Base-by-base conservation (phyloP, 2,797 vertebrate genomes). In the Graptemys geographica region DNA sequence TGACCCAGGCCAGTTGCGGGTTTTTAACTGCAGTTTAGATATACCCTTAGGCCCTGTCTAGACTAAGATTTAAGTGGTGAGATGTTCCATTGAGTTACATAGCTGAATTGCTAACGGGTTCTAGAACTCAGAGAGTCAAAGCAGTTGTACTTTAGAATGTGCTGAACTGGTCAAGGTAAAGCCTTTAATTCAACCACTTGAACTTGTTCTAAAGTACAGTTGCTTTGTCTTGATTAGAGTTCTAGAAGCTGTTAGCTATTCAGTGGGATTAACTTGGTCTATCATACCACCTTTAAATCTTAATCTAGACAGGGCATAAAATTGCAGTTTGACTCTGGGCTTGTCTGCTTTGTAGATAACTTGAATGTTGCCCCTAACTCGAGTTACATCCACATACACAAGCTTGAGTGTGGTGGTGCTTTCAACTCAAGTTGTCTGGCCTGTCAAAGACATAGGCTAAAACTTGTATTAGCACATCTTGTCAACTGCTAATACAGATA, bases 61-160 rank as follows among this genome's bases (percentile, higher is more conserved):
- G 37, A 12, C 25, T 56, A 0, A 0, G 31, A 76, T 89, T 88
- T 89, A 31, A 80, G 52, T 79, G 37, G 7, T 37, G 23, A 23
- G 21, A 41, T 41, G 37, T 72, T 47, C 52, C 4, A 37, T 12
- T 62, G 3, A 53, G 21, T 85, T 41, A 85, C 0, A 0, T 11
- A 3, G 9, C 94, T 85, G 1, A 74, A 0, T 91, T 92, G 88
- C 53, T 83, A 57, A 52, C 1, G n/a, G 62, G 6, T 55, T 91
- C 1, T 12, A 33, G 79, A 92, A 91, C 72, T 7, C 27, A 59
- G 74, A 59, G 74, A 56, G 52, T 5, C 18, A 23, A 37, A 13
- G 87, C 31, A 16, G 82, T 72, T 27, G 31, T 51, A 56, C 55
- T 55, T 57, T 18, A 27, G 79, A 81, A 41, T 59, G 27, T 31